A percentile compares a stretch with the other conserved stretches of the same genome.
phyloP scores from a whole-genome alignment of 1,140 invertebrate genomes.

The Heliconius nattereri region DNA sequence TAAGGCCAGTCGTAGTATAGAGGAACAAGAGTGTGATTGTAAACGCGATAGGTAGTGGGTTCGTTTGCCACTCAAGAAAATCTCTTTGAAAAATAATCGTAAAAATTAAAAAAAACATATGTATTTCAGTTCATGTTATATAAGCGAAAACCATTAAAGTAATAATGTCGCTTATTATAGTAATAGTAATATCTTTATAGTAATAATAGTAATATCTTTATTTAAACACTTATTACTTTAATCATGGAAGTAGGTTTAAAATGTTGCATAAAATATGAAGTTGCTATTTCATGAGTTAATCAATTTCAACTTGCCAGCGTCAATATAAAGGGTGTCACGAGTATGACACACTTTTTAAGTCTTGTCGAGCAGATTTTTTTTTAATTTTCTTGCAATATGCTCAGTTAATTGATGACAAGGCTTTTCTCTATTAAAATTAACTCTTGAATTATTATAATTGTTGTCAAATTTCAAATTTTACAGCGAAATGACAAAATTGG shows the following conservation, averaged over 20 bases:
- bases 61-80: too few species aligned
- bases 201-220: too few species aligned
- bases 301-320: neutral
- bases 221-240: too few species aligned
- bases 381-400: neutral
- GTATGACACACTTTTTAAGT: neutral
- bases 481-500: too few species aligned
- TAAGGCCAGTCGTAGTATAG: neutral
- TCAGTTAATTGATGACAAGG: neutral
- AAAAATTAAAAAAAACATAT: too few species aligned
- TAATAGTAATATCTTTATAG: too few species aligned
- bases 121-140: too few species aligned
- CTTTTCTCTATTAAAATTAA: neutral
- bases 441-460: neutral
- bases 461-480: too few species aligned
- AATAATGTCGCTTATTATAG: too few species aligned
- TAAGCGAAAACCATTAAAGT: too few species aligned
- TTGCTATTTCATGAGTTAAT: neutral
- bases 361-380: neutral
- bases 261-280: neutral
- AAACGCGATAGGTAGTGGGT: neutral
- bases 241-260: neutral
- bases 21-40: neutral
- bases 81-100: too few species aligned
- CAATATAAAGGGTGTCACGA: neutral